phyloP scores from a whole-genome alignment of 2,113 vertebrate species.

The Hiodon tergisus region DNA sequence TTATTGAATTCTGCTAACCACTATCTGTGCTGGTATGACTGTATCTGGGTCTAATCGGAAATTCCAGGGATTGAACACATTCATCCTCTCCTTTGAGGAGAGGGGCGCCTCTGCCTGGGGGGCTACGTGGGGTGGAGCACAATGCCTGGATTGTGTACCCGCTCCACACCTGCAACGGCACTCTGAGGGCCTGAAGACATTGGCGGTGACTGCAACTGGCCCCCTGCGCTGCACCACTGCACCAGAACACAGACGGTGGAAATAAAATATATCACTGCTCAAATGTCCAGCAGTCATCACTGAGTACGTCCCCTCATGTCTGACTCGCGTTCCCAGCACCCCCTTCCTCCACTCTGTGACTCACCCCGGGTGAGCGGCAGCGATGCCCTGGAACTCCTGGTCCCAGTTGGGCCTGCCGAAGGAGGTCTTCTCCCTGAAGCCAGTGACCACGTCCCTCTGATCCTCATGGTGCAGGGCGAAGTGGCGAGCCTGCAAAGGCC shows the following conservation, averaged over 20 bases:
- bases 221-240: too few relatives aligned
- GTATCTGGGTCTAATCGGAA: constrained; percentile 12
- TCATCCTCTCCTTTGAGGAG: neutral
- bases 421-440: constrained; percentile 69
- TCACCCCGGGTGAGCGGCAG: constrained; percentile 67
- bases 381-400: constrained; percentile 65
- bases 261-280: too few relatives aligned
- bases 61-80: constrained; percentile 2
- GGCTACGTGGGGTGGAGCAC: neutral
- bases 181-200: neutral
- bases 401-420: constrained; percentile 75
- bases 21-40: neutral
- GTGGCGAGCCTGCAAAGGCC: constrained; percentile 60
- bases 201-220: neutral
- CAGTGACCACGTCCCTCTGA: constrained; percentile 65
- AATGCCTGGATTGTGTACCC: constrained; percentile 12
- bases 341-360: neutral
- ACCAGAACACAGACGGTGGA: too few relatives aligned
- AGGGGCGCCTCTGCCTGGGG: neutral
- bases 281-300: too few relatives aligned
- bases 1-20: constrained; percentile 12
- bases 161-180: constrained; percentile 11
- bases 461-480: constrained; percentile 68
- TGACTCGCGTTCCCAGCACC: neutral
- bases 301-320: neutral